phyloP scores from a whole-genome alignment of 1,140 invertebrate genomes.

The Portunus trituberculatus region DNA sequence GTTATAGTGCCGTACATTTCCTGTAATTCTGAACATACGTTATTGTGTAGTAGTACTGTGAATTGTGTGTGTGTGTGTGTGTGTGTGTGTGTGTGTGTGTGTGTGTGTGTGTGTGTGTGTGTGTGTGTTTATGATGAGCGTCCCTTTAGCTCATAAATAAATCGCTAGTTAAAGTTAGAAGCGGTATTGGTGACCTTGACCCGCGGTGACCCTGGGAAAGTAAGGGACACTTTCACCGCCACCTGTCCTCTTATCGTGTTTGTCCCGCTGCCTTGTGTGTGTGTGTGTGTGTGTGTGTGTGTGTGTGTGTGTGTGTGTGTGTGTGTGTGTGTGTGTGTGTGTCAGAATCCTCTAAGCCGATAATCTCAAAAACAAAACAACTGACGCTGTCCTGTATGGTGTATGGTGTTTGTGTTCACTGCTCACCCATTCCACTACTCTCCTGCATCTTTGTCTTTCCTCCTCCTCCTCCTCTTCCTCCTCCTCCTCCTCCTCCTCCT shows the following conservation, averaged over 20 bases:
- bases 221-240: neutral
- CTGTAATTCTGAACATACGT: too few species aligned
- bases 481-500: neutral
- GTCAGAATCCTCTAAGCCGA: neutral
- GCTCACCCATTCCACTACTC: neutral
- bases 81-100: too few species aligned
- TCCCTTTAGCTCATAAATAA: too few species aligned
- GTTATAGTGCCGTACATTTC: too few species aligned
- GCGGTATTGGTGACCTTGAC: neutral
- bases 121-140: too few species aligned
- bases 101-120: too few species aligned
- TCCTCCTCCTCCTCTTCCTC: neutral
- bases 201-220: neutral
- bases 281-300: slow-evolving; percentile 5
- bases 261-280: neutral
- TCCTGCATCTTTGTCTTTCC: neutral
- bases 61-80: too few species aligned
- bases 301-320: slow-evolving; percentile 11
- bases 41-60: too few species aligned
- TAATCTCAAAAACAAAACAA: neutral
- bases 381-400: neutral
- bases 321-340: neutral
- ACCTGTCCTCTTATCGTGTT: neutral
- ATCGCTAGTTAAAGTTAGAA: neutral
- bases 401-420: neutral